Evolutionary conservation across 2,797 vertebrate species (phyloP), one percentile per base, ranked within the genome.

Genomic region (Scolopax rusticola): DNA sequence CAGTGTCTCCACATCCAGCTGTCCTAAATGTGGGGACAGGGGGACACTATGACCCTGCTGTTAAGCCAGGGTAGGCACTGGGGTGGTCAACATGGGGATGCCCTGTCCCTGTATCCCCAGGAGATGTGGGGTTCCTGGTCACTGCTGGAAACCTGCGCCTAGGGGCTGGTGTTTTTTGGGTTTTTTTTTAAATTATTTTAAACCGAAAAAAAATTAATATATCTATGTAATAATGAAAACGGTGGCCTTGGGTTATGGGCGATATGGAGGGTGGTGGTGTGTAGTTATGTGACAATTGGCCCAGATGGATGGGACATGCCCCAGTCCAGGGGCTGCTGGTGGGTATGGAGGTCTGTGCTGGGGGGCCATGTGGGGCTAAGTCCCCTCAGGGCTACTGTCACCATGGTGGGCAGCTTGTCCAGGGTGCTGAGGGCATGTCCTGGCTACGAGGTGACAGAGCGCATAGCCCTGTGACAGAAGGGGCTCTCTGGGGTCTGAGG

Each of bases 141-240:
- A 74, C n/a, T 0, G 1, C 38, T 67, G 69, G 51, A 79, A 61
- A 47, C 32, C 45, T 67, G 78, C 3, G 2, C 74, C 70, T 2
- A 2, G 2, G 3, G 47, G 65, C 36, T 64, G 63, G 25, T 38
- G 47, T 54, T 7, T 53, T 51, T 15, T 27, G 36, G 8, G 36
- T 28, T 28, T 71, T 11, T 71, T 93, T 71, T 93, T 97, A 98
- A 98, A 70, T 98, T 97, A 98, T 98, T 98, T 51, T 12, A n/a
- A 84, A 84, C 45, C 15, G 38, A 57, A 60, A 11, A 67, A 61
- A 75, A 75, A 51, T 40, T 7, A n/a, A 48, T 32, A 15, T 47
- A 47, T 47, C 45, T 21, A 51, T 54, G 33, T n/a, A 84, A 57
- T 41, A 17, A 57, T 0, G 1, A 32, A 41, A 2, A 9, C 0